Evolutionary conservation across 2,113 vertebrate genomes (phyloP).

Genomic region (Zingel zingel): DNA sequence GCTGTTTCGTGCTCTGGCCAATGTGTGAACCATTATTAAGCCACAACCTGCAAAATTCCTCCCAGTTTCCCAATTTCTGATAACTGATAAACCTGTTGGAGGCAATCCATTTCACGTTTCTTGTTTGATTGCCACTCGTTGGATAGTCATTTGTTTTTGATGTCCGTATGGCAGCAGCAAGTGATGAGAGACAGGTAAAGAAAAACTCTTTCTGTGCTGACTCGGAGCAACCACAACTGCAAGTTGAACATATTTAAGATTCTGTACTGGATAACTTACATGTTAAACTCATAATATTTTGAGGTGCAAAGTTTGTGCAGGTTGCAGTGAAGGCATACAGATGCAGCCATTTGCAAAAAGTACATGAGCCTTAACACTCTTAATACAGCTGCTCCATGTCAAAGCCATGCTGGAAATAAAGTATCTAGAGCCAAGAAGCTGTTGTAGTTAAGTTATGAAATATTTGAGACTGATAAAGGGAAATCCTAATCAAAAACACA

Average conservation of each 20-base stretch:
- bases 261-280: conserved; percentile 10
- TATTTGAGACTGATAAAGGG: conserved; percentile 71
- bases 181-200: not conserved
- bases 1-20: not conserved
- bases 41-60: not conserved
- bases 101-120: not conserved
- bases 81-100: not conserved
- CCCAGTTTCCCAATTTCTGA: not conserved
- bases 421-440: conserved; percentile 69
- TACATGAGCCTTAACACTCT: conserved; percentile 21
- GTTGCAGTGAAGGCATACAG: conserved; percentile 56
- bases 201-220: not conserved
- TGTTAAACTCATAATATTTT: conserved; percentile 13
- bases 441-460: conserved; percentile 67
- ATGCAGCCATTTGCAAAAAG: conserved; percentile 33
- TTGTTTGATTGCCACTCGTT: not conserved
- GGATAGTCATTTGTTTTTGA: not conserved
- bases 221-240: not conserved
- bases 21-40: not conserved
- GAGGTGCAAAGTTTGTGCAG: conserved; percentile 35
- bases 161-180: not conserved
- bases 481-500: conserved; percentile 63
- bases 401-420: conserved; percentile 56
- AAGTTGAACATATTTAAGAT: conserved; percentile 7
- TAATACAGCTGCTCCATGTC: conserved; percentile 72